Percentiles rank a stretch among this genome's conserved stretches.
Evolutionary conservation across 2,888 invertebrate species (phyloP).

Genomic region (Watsonalla binaria): DNA sequence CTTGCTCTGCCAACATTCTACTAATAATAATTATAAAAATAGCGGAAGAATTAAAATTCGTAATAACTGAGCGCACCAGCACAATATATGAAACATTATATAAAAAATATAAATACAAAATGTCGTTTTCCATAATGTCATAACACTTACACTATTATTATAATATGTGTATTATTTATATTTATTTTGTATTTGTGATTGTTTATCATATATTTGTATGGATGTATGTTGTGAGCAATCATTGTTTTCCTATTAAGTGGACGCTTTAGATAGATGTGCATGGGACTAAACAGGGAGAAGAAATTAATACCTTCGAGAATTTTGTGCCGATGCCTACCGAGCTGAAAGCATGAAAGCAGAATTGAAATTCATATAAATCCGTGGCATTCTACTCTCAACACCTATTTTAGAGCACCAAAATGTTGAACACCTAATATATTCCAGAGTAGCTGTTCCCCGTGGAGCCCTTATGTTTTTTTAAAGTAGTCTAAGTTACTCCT

Average conservation of each 20-base stretch:
- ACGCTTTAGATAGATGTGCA: slow-evolving; percentile 58
- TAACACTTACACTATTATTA: slow-evolving; percentile 40
- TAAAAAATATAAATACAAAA: slow-evolving; percentile 30
- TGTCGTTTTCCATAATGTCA: slow-evolving; percentile 18
- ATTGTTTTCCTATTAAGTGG: slow-evolving; percentile 45
- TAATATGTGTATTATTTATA: slow-evolving; percentile 48
- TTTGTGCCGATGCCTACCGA: slow-evolving; percentile 34
- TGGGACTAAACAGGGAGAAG: slow-evolving; percentile 68
- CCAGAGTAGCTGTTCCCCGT: too few relatives aligned
- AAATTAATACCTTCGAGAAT: slow-evolving; percentile 33
- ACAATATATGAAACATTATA: slow-evolving; percentile 58
- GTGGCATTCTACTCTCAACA: too few relatives aligned
- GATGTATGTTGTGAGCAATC: slow-evolving; percentile 56
- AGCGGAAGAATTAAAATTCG: slow-evolving; percentile 43
- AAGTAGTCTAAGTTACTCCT: too few relatives aligned
- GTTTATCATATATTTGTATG: slow-evolving; percentile 46
- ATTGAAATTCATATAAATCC: background rate
- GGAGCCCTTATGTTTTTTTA: too few relatives aligned
- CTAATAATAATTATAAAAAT: slow-evolving; percentile 40
- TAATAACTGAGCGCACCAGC: slow-evolving; percentile 58
- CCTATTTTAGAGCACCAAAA: too few relatives aligned
- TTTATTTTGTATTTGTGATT: slow-evolving; percentile 44
- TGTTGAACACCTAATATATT: too few relatives aligned
- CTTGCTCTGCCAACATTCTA: slow-evolving; percentile 64
- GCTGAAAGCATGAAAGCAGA: background rate